Evolutionary conservation across 1,140 invertebrate genomes (phyloP), one percentile per base, ranked within the genome.

Genomic region (Ladona fulva): DNA sequence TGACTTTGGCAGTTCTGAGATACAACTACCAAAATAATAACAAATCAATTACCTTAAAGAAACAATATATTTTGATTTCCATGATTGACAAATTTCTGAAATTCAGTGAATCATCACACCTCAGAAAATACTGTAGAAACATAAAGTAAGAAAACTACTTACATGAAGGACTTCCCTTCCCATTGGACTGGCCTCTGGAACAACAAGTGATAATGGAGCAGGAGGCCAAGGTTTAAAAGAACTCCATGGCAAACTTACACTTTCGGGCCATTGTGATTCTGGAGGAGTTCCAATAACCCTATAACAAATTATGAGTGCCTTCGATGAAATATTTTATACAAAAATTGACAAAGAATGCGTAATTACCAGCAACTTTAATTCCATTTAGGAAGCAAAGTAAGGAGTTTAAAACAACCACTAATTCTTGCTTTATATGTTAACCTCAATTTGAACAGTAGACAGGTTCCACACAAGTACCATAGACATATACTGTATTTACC

Each of bases 211-310:
- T 44, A 91, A 82, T 78, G 86, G 82, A 74, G 82, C 84, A 22
- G 83, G 80, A 79, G 81, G 83, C 80, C 86, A 86, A 59, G 85
- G 80, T 29, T 85, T 82, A 81, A 91, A 90, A 16, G 88, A 87
- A 78, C 84, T 86, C 82, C 87, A 88, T 75, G 87, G 85, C 24
- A 92, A 80, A 10, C 88, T 87, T 10, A 89, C 86, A 73, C 89
- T 88, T 44, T 87, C 84, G 3, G 90, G 90, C 89, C 90, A 91
- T 78, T 89, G 86, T 77, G 84, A 80, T 77, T 86, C 82, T 7
- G 82, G 80, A 14, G 90, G 90, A 10, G 87, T 88, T 52, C 90
- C 90, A 80, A 90, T 87, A 16, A 89, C 81, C 82, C 89, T 90
- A 81, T 74, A 83, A 78, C 77, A 74, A 80, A 77, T 75, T 79